Evolutionary conservation across 2,888 invertebrate genomes (phyloP), one percentile per base, ranked within the genome.

Genomic region (Rhaphigaster nebulosa): DNA sequence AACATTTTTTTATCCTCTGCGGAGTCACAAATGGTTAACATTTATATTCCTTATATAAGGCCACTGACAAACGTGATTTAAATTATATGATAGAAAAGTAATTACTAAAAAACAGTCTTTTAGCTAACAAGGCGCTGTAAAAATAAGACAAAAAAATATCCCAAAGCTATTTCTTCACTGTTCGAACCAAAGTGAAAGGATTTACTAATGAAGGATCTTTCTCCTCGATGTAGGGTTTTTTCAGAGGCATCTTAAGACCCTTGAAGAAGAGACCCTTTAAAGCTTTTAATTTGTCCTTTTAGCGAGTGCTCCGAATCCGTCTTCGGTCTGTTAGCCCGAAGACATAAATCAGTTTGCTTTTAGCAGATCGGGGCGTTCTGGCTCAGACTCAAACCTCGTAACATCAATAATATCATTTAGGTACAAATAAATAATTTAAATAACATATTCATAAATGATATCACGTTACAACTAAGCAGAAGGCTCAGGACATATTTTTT

Each of bases 181-280:
- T 76, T 76, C 20, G 34, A 38, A 38, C 20, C 20, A 8, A 76
- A 38, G 20, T 38, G 70, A 76, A 76, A 76, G 70, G 70, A 76
- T 76, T 38, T 76, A 18, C 70, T 76, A 76, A 76, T 76, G 70
- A 76, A 76, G 70, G 70, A 76, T 76, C 70, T 26, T 76, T 76
- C 38, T 20, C 20, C 38, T 76, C 70, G 70, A 76, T 76, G 38
- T 38, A 38, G 38, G 38, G 70, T 23, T 38, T 76, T 76, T 70
- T 70, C 70, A 70, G 23, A 29, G 38, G 70, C 70, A 76, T 76
- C 70, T 76, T 76, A 76, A 38, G 20, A 20, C 38, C 20, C 29
- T 38, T 38, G 20, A 76, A 76, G 23, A 76, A 76, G n/a, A 65
- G 20, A 1, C 38, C 20, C 38, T 76, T 38, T 20, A 76, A 76